A percentile compares a stretch with the other conserved stretches of the same genome.
phyloP scores from a whole-genome alignment of 2,113 vertebrate genomes.

The Gnathonemus echidnorhynchus region DNA sequence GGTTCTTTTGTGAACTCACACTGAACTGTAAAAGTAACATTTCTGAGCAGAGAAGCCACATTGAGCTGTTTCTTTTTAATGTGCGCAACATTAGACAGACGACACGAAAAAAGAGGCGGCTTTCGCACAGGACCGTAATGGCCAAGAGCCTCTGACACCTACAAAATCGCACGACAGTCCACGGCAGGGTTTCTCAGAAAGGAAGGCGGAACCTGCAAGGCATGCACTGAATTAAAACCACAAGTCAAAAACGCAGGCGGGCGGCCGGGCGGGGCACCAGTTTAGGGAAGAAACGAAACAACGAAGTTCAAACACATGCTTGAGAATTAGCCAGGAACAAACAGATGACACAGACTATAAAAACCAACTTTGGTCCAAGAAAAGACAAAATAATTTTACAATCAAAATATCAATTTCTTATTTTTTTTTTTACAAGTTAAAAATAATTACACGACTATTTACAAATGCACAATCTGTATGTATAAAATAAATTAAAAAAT shows the following conservation, averaged over 20 bases:
- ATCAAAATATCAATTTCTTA: conserved; percentile 82
- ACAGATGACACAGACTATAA: conserved; percentile 57
- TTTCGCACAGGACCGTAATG: conserved; percentile 56
- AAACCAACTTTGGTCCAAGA: conserved; percentile 92
- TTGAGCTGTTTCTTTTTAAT: conserved; percentile 36
- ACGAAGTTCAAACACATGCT: conserved; percentile 73
- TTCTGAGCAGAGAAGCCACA: conserved; percentile 67
- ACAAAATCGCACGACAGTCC: conserved; percentile 61
- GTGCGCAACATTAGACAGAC: conserved; percentile 68
- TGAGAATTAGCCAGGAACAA: conserved; percentile 67
- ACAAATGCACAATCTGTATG: conserved; percentile 93
- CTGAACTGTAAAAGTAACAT: conserved; percentile 64
- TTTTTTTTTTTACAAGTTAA: conserved; percentile 75
- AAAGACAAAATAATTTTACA: conserved; percentile 89
- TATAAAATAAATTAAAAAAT: conserved; percentile 99
- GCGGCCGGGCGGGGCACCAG: conserved; percentile 40
- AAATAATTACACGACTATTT: conserved; percentile 98
- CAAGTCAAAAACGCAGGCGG: conserved; percentile 62
- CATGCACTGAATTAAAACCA: conserved; percentile 83
- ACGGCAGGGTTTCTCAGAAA: conserved; percentile 60
- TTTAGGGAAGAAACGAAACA: conserved; percentile 36
- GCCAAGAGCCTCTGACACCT: conserved; percentile 61
- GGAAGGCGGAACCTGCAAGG: conserved; percentile 67
- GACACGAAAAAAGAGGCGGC: conserved; percentile 60
- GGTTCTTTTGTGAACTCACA: conserved; percentile 81